These are phyloP conservation scores for Orbicella faveolata DNA, from an alignment of 64 coral and sea anemone species.

Conservation along the genomic window DNA sequence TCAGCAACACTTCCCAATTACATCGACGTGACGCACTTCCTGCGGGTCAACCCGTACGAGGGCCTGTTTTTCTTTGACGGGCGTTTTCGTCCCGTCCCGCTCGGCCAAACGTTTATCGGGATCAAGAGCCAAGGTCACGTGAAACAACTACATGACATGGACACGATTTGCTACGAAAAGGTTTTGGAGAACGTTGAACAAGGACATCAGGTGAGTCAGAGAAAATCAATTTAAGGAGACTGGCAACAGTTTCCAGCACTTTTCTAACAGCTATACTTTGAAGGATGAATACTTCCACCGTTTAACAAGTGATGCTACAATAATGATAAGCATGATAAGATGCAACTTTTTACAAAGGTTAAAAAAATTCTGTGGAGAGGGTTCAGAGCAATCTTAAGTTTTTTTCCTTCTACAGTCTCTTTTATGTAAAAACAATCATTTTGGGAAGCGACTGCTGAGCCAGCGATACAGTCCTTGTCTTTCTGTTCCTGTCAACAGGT, in stretches of 20 bases:
- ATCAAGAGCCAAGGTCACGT: constrained; percentile 72
- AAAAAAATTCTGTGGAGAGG: too few relatives aligned
- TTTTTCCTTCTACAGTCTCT: too few relatives aligned
- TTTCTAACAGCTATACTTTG: too few relatives aligned
- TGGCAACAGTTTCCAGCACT: too few relatives aligned
- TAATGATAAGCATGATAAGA: too few relatives aligned
- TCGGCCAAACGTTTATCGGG: constrained; percentile 95
- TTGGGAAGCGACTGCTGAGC: too few relatives aligned
- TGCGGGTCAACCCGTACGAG: constrained; percentile 76
- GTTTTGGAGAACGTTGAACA: constrained; percentile 87
- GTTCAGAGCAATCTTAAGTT: too few relatives aligned
- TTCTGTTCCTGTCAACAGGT: constrained; percentile 31
- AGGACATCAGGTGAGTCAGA: constrained; percentile 78
- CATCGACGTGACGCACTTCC: constrained; percentile 82
- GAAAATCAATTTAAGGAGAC: too few relatives aligned
- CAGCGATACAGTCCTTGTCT: background rate
- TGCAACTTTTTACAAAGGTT: too few relatives aligned
- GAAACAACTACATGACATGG: constrained; percentile 85
- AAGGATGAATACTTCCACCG: too few relatives aligned
- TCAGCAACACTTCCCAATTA: constrained; percentile 98
- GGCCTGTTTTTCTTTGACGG: constrained; percentile 97
- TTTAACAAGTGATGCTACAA: too few relatives aligned
- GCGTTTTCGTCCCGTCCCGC: constrained; percentile 87
- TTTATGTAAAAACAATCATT: too few relatives aligned
- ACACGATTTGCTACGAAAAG: constrained; percentile 94